Base-by-base conservation (phyloP, 2,888 invertebrate genomes). In the Thymelicus acteon region DNA sequence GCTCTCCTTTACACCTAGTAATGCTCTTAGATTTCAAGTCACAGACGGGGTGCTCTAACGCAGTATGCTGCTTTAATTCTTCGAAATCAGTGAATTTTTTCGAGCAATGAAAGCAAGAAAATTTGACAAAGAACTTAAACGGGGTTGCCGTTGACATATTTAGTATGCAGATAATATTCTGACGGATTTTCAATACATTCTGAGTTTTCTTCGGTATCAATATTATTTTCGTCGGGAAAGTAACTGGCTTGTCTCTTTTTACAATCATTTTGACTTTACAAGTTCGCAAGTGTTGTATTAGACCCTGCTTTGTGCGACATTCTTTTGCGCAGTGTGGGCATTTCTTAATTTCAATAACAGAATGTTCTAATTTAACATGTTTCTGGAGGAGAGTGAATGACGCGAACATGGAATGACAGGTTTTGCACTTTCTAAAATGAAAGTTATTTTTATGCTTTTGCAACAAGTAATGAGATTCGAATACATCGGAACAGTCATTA, bases 71-170 rank as follows among this genome's bases (percentile, higher is more conserved):
- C 62, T 84, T 87, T 0, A 93, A 75, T 0, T 91, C 91, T 0
- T 91, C 91, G 58, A 89, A 89, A 52, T 93, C 90, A 0, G 83
- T 78, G 48, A 88, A 92, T 71, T 86, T 87, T 72, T 85, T 85
- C 0, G 89, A 85, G 65, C 93, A 93, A 76, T 91, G 90, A 74
- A 93, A 93, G 67, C 93, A 93, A 0, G 85, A 83, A 66, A 81
- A 93, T 71, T 87, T 90, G 0, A 88, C 84, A 72, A 91, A 88
- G 73, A 90, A 93, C 73, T 88, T 89, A 63, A 93, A 93, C 0
- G 93, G 93, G 4, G 88, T 75, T 0, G 90, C 93, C 0, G 90
- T 91, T 0, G 93, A 91, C 90, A 90, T 91, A 72, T 92, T 93
- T 0, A 93, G 74, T 1, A 93, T 87, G 66, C 84, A 87, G 70